Evolutionary conservation across 2,797 vertebrate genomes (phyloP).

Genomic region (Protosalanx chinensis): DNA sequence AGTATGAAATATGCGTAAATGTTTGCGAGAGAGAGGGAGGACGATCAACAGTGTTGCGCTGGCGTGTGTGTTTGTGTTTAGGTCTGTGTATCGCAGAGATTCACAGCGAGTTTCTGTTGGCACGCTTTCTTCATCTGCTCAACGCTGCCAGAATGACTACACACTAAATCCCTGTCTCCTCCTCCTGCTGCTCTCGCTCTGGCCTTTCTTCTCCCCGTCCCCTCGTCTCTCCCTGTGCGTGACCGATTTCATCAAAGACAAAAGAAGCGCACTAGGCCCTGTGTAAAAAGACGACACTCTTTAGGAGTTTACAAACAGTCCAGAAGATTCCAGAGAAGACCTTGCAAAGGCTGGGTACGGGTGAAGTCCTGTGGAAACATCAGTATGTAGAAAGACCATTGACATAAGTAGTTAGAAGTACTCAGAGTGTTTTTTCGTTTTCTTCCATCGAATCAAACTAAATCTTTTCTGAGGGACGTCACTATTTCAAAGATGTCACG

Average conservation of each 20-base stretch:
- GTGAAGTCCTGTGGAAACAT: background rate
- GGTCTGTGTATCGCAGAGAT: conserved; percentile 37
- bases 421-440: too few relatives aligned
- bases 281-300: conserved; percentile 42
- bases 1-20: background rate
- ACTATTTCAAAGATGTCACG: conserved; percentile 36
- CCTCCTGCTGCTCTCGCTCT: conserved; percentile 31
- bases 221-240: conserved; percentile 27
- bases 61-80: conserved; percentile 1
- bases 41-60: conserved; percentile 6
- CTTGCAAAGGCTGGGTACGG: conserved; percentile 14
- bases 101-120: conserved; percentile 61
- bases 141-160: conserved; percentile 52
- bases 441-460: background rate
- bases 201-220: conserved; percentile 18
- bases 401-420: background rate
- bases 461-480: conserved; percentile 26
- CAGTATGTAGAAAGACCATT: background rate
- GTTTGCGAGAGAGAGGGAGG: conserved; percentile 2
- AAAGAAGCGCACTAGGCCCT: conserved; percentile 33
- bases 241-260: conserved; percentile 55
- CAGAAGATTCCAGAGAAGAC: conserved; percentile 19
- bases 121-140: conserved; percentile 36
- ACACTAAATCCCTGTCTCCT: conserved; percentile 54
- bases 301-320: conserved; percentile 21